These are phyloP conservation scores for Adelphocoris suturalis DNA, from an alignment of 2,888 invertebrate genomes.

Conservation along the genomic window DNA sequence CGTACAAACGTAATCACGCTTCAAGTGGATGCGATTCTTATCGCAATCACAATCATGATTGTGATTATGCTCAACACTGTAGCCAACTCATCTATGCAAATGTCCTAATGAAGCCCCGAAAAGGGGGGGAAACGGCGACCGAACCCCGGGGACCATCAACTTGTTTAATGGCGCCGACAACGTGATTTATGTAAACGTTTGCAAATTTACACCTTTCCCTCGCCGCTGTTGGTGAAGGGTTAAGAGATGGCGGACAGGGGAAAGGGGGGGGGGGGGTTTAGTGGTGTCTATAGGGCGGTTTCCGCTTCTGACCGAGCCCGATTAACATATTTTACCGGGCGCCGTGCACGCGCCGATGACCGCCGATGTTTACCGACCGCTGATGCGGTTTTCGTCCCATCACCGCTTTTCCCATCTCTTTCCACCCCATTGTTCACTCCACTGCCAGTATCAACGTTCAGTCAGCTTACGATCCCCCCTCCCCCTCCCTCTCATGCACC, in stretches of 20 bases:
- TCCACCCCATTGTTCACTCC: conserved; percentile 33
- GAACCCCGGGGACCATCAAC: conserved; percentile 30
- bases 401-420: conserved; percentile 25
- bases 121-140: not conserved
- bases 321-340: conserved; percentile 52
- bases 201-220: conserved; percentile 66
- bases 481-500: no score
- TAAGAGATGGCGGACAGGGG: not conserved
- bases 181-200: conserved; percentile 65
- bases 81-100: conserved; percentile 16
- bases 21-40: no score
- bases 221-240: not conserved
- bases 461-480: no score
- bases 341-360: not conserved
- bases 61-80: no score
- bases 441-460: not conserved
- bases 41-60: no score
- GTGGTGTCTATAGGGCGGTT: not conserved
- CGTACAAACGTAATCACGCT: no score
- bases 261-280: not conserved
- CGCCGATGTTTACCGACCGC: conserved; percentile 39
- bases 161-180: conserved; percentile 52
- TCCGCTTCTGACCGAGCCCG: conserved; percentile 46
- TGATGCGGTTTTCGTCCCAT: conserved; percentile 34
- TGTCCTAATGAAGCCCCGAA: not conserved